Percentiles rank a stretch among this genome's conserved stretches.
Evolutionary conservation across 2,797 vertebrate genomes (phyloP).

Genomic region (Margarornis squamiger): DNA sequence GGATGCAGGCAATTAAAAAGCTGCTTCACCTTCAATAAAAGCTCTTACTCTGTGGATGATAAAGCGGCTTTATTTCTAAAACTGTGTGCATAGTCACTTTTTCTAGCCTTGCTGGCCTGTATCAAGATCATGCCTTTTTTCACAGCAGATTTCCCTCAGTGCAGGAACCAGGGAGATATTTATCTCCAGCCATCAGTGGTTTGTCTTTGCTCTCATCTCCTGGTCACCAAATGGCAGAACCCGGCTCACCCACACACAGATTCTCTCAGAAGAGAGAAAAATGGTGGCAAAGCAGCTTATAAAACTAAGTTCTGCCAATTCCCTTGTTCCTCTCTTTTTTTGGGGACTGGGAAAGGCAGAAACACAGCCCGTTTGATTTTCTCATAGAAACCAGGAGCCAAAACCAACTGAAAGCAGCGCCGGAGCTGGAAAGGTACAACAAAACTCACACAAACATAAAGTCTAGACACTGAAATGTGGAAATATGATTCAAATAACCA

Average conservation of each 20-base stretch:
- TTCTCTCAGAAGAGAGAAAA: background rate
- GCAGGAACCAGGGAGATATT: background rate
- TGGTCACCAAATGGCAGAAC: background rate
- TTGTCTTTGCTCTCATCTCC: background rate
- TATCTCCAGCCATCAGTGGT: background rate
- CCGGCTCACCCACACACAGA: background rate
- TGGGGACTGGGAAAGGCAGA: background rate
- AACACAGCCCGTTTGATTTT: slow-evolving; percentile 24
- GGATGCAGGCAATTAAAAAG: background rate
- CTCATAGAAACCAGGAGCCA: slow-evolving; percentile 46
- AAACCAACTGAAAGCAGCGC: slow-evolving; percentile 58
- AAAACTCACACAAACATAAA: slow-evolving; percentile 58
- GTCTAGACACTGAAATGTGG: slow-evolving; percentile 68
- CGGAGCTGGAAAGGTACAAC: slow-evolving; percentile 61
- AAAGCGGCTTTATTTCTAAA: background rate
- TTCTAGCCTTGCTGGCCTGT: background rate
- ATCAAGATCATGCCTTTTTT: background rate
- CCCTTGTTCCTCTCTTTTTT: background rate
- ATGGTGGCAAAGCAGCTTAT: background rate
- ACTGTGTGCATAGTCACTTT: accelerated
- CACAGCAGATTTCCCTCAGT: background rate
- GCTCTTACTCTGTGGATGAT: background rate
- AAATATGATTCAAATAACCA: slow-evolving; percentile 64
- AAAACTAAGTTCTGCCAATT: background rate
- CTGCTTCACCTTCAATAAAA: background rate